phyloP scores from a whole-genome alignment of 2,113 vertebrate genomes.

The Oplegnathus fasciatus region DNA sequence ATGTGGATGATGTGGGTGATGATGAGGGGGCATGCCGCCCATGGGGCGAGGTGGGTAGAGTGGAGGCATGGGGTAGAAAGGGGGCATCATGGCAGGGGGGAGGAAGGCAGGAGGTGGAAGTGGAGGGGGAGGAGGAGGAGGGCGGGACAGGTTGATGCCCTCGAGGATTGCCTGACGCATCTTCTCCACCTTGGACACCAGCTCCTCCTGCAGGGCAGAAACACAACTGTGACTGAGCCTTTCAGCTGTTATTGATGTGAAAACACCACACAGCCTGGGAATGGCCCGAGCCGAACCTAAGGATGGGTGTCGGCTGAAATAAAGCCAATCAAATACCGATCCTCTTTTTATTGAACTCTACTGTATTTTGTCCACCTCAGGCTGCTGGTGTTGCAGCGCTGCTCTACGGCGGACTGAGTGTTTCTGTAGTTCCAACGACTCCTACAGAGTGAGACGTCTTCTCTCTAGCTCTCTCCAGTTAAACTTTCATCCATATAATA shows the following conservation, averaged over 20 bases:
- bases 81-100: conserved; percentile 88
- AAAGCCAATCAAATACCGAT: too few species aligned
- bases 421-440: too few species aligned
- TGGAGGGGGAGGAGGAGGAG: conserved; percentile 88
- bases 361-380: too few species aligned
- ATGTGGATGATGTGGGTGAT: conserved; percentile 84
- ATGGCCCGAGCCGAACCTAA: too few species aligned
- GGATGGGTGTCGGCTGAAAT: too few species aligned
- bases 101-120: conserved; percentile 90
- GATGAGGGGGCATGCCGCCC: conserved; percentile 87
- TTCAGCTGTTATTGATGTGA: not conserved
- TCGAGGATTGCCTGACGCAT: conserved; percentile 95
- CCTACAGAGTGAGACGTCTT: too few species aligned
- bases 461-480: not conserved
- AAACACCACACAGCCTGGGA: not conserved
- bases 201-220: conserved; percentile 80
- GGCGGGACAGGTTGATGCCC: conserved; percentile 90
- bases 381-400: too few species aligned
- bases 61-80: conserved; percentile 90
- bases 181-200: conserved; percentile 92
- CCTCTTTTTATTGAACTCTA: too few species aligned
- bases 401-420: too few species aligned
- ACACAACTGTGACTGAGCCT: not conserved
- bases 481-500: not conserved
- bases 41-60: conserved; percentile 89